Evolutionary conservation across 1,140 invertebrate species (phyloP).

Genomic region (Pygmarrhopalites habei): DNA sequence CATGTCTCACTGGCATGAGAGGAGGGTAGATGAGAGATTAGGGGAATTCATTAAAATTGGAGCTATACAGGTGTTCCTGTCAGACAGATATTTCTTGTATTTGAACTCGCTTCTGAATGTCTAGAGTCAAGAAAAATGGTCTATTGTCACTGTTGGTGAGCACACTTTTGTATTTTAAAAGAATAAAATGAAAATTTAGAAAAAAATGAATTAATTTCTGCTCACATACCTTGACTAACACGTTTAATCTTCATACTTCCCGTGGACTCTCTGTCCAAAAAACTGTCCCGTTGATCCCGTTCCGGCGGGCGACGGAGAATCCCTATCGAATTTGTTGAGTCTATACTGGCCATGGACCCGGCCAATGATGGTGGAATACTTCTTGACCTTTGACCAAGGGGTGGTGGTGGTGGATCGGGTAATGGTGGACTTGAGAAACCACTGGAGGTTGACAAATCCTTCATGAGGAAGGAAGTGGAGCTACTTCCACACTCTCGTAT

Average conservation of each 20-base stretch:
- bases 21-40: no score
- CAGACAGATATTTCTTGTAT: slow-evolving; percentile 77
- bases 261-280: background rate
- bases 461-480: slow-evolving; percentile 25
- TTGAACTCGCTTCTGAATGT: slow-evolving; percentile 57
- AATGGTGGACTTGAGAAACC: slow-evolving; percentile 43
- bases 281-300: background rate
- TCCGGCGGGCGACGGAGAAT: background rate
- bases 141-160: no score
- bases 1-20: no score
- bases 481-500: slow-evolving; percentile 21
- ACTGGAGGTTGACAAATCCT: slow-evolving; percentile 33
- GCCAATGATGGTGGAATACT: slow-evolving; percentile 10
- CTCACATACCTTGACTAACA: no score
- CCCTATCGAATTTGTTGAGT: background rate
- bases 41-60: no score
- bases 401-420: slow-evolving; percentile 41
- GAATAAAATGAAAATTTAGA: no score
- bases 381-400: slow-evolving; percentile 10
- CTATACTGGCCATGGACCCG: slow-evolving; percentile 5
- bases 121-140: no score
- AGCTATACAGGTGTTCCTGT: no score
- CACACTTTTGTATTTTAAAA: no score
- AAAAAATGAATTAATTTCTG: no score
- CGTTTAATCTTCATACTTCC: slow-evolving; percentile 65